A percentile compares a stretch with the other conserved stretches of the same genome.
phyloP scores from a whole-genome alignment of 2,888 invertebrate genomes.

The Spisula subtruncata region DNA sequence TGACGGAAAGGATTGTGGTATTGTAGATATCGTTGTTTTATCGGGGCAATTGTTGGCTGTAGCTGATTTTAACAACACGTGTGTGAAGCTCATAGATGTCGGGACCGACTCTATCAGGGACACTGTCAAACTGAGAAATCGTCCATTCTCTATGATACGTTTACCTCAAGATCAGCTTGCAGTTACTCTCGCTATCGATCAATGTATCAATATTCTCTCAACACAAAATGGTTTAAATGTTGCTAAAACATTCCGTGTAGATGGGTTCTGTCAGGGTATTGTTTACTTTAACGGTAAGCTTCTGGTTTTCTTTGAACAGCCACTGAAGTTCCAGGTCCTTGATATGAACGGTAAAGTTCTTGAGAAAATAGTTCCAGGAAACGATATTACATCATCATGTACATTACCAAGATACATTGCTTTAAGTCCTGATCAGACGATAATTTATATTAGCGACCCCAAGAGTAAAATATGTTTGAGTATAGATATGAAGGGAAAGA shows the following conservation, averaged over 20 bases:
- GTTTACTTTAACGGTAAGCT: background rate
- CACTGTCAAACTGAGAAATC: background rate
- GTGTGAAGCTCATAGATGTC: background rate
- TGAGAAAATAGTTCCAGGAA: no score
- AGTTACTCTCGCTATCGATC: background rate
- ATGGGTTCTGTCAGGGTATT: background rate
- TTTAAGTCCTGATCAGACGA: no score
- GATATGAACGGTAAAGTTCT: no score
- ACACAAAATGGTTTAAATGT: background rate
- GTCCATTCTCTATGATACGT: background rate
- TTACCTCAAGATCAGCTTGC: background rate
- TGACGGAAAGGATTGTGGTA: background rate
- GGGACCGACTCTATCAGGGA: background rate
- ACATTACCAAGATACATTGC: no score
- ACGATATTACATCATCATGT: no score
- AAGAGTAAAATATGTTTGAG: no score
- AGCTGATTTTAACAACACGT: background rate
- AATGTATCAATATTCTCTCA: background rate
- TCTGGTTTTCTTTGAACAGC: background rate
- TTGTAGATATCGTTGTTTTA: background rate
- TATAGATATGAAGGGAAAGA: no score
- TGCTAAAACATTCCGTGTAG: background rate
- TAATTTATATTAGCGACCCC: no score
- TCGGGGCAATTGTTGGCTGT: background rate
- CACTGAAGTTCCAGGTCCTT: background rate